Base-by-base conservation (phyloP, 1,140 invertebrate species). In the Theocolax elegans region DNA sequence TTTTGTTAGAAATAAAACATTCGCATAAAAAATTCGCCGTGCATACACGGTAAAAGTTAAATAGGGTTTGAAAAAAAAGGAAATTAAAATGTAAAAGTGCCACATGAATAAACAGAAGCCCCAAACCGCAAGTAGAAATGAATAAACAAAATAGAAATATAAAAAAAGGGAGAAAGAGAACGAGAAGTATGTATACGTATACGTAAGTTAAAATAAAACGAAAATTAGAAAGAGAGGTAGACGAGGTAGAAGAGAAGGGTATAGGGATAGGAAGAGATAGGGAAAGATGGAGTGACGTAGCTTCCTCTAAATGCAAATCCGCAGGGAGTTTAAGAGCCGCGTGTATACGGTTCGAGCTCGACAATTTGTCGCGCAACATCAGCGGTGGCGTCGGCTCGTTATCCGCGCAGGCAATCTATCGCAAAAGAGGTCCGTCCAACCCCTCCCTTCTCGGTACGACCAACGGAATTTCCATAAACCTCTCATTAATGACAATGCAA, bases 301-400 rank as follows among this genome's bases (percentile, higher is more conserved):
- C 54, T 72, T 75, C 72, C 76, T 76, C 72, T 73, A 70, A 76
- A 78, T 76, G 76, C 72, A 78, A 78, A 78, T 77, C 74, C 59
- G 67, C 69, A n/a, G n/a, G 59, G 9, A 46, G 21, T 49, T 44
- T 21, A 63, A 49, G 44, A 21, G 31, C n/a, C 29, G n/a, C 29
- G 53, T 35, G 21, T 35, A 35, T 12, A 19, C 13, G 23, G n/a
- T n/a, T n/a, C 35, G 72, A 56, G 29, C 53, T 63, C 48, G 69
- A 74, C 62, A 72, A 77, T 71, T 74, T 76, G 70, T 73, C 76
- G 72, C 56, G 53, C 53, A 31, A 17, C 48, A 53, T 53, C 49
- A 29, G 49, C 49, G 17, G 2, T 29, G 49, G 49, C n/a, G n/a
- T n/a, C n/a, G 31, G 17, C 31, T 56, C 53, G 53, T 56, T 56